Conservation (phyloP, 2,797 vertebrate species). For the Myotis daubentonii region DNA sequence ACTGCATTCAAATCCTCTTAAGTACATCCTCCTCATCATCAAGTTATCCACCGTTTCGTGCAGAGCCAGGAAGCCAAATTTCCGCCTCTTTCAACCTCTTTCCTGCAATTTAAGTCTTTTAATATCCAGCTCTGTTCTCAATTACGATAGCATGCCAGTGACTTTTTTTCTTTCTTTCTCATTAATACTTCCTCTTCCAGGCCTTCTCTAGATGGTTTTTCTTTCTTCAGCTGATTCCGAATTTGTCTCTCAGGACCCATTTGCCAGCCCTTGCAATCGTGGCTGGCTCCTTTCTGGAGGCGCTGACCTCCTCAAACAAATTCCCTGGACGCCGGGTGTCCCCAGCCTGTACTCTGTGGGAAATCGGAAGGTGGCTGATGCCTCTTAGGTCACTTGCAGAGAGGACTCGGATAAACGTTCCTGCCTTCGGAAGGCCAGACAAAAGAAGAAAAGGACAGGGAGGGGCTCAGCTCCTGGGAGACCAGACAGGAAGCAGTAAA, state of each 20-base stretch:
- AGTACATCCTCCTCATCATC: neutral
- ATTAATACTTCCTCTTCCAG: conserved; percentile 15
- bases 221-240: neutral
- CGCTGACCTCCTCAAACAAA: neutral
- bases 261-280: neutral
- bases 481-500: conserved; percentile 56
- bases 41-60: neutral
- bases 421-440: conserved; percentile 61
- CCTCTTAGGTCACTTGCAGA: neutral
- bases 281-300: neutral
- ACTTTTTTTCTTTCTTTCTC: neutral
- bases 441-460: conserved; percentile 49
- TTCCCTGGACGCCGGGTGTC: neutral
- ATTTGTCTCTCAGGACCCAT: neutral
- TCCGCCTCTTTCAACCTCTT: conserved; percentile 25
- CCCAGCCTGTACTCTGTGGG: neutral
- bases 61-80: conserved; percentile 13
- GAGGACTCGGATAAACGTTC: conserved; percentile 46
- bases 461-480: conserved; percentile 30
- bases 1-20: neutral
- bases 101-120: conserved; percentile 7
- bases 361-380: conserved; percentile 13
- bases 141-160: neutral
- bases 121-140: conserved; percentile 33
- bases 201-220: conserved; percentile 13